Conservation (phyloP, 2,797 vertebrate genomes). For the Denticeps clupeoides region DNA sequence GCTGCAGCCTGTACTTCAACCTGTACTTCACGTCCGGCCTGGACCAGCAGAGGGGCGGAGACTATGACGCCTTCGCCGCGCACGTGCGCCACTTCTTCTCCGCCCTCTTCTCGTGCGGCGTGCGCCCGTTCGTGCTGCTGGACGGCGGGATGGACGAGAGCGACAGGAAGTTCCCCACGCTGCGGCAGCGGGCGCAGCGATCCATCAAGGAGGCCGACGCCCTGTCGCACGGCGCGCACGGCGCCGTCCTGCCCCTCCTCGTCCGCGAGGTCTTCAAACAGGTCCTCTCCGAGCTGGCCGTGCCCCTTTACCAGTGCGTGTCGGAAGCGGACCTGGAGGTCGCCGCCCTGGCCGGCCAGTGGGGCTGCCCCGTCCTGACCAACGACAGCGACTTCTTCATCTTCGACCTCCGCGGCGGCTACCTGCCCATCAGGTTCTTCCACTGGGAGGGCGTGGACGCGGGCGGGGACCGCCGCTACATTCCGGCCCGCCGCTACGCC, state of each 20-base stretch:
- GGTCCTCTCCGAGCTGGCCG: constrained; percentile 56
- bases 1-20: constrained; percentile 76
- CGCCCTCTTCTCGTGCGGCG: constrained; percentile 58
- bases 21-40: constrained; percentile 68
- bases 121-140: constrained; percentile 77
- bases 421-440: constrained; percentile 71
- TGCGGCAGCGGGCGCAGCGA: constrained; percentile 64
- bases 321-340: constrained; percentile 87
- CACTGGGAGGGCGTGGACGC: constrained; percentile 63
- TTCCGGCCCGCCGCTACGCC: constrained; percentile 67
- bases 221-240: constrained; percentile 52
- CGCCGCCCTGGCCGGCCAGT: constrained; percentile 76
- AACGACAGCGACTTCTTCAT: constrained; percentile 92
- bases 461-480: constrained; percentile 49
- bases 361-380: constrained; percentile 81
- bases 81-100: constrained; percentile 65
- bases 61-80: constrained; percentile 68
- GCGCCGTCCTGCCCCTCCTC: constrained; percentile 71
- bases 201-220: constrained; percentile 66
- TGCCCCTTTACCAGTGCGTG: constrained; percentile 77
- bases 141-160: constrained; percentile 82
- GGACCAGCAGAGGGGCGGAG: constrained; percentile 75
- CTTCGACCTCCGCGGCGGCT: constrained; percentile 79
- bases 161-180: constrained; percentile 74
- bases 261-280: constrained; percentile 71